Evolutionary conservation across 2,113 vertebrate species (phyloP).

Genomic region (Mustela lutreola): DNA sequence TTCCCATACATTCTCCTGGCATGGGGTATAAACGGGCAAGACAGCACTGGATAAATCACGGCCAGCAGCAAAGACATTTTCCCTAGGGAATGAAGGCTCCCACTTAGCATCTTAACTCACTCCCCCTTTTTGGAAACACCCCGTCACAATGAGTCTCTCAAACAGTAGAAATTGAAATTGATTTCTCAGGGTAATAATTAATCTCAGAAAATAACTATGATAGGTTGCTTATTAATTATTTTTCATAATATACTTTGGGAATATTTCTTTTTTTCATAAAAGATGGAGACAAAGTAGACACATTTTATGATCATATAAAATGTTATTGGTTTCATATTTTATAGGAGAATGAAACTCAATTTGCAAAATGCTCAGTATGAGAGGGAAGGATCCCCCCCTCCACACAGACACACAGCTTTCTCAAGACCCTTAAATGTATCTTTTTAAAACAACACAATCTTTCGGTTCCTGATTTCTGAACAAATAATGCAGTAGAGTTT

Average conservation of each 20-base stretch:
- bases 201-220: slow-evolving; percentile 72
- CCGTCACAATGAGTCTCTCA: slow-evolving; percentile 38
- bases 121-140: slow-evolving; percentile 52
- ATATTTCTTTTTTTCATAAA: slow-evolving; percentile 72
- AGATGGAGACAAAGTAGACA: slow-evolving; percentile 61
- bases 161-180: slow-evolving; percentile 61
- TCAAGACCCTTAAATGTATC: slow-evolving; percentile 28
- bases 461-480: slow-evolving; percentile 64
- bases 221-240: slow-evolving; percentile 67
- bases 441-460: slow-evolving; percentile 70
- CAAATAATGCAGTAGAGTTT: slow-evolving; percentile 47
- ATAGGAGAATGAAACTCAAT: slow-evolving; percentile 71
- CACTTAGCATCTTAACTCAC: not conserved
- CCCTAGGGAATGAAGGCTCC: not conserved
- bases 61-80: not conserved
- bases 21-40: not conserved
- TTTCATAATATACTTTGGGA: slow-evolving; percentile 71
- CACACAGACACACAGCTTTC: not conserved
- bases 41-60: not conserved
- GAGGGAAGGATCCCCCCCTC: fast-evolving
- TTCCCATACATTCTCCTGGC: not conserved
- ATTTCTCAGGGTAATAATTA: slow-evolving; percentile 73
- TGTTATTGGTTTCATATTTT: slow-evolving; percentile 69
- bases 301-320: slow-evolving; percentile 78
- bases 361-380: slow-evolving; percentile 59